Evolutionary conservation across 2,113 vertebrate genomes (phyloP), one percentile per base, ranked within the genome.

Genomic region (Hemiscyllium ocellatum): DNA sequence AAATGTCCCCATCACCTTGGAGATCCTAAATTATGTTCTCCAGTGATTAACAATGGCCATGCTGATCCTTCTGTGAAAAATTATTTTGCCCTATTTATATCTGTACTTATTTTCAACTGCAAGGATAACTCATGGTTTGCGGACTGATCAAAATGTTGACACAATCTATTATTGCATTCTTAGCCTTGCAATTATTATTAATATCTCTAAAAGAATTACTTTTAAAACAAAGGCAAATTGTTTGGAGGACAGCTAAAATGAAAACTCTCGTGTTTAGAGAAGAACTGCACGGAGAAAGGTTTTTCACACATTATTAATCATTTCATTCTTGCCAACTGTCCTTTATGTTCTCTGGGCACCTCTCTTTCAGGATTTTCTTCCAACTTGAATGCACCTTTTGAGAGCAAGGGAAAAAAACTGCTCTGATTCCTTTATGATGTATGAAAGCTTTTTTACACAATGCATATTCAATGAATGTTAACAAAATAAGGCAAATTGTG

Each of bases 261-360:
- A 47, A 70, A 95, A 72, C 6, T 0, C 52, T 50, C 52, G 69
- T 33, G 4, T 76, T 95, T 52, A 29, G 37, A 70, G 68, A 70
- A 95, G 22, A 68, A 12, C 93, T 95, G 24, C 47, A 24, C 42
- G 29, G 93, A 50, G n/a, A 93, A 72, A 17, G 2, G 42, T 24
- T 72, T 95, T 94, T 72, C 94, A 95, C 68, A 95, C 65, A 13
- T 33, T 95, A 72, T 72, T 70, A 95, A 72, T 95, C 47, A 95
- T 72, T 65, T 93, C 89, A 37, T 17, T n/a, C 29, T 61, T 90
- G 87, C 87, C 87, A 90, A 90, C 52, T 90, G 50, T 90, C 26
- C 87, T 93, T 93, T 93, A 33, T 66, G 7, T 66, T 93, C 33
- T 37, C 89, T 61, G 22, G 13, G 37, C 89, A 93, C 33, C 26